Conservation (phyloP, 1,140 invertebrate species). For the Acromyrmex charruanus region DNA sequence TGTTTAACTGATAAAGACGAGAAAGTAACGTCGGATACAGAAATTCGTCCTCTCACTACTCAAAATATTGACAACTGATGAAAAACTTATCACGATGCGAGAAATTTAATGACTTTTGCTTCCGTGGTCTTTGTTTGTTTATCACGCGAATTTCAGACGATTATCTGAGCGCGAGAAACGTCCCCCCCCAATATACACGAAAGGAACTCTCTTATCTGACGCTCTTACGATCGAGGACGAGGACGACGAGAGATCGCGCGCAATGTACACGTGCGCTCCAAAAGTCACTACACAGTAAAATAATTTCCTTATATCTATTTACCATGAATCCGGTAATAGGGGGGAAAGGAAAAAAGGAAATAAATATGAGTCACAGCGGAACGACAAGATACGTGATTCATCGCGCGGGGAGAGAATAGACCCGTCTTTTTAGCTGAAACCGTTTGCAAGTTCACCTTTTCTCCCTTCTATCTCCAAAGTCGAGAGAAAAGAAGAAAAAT, state of each 20-base stretch:
- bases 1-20: neutral
- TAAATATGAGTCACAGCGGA: slow-evolving; percentile 43
- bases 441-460: no score
- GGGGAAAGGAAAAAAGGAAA: neutral
- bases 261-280: neutral
- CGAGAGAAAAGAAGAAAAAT: no score
- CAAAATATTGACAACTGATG: neutral
- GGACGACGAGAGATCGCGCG: slow-evolving; percentile 16
- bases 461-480: no score
- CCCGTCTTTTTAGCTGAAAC: no score
- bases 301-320: slow-evolving; percentile 48
- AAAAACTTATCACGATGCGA: neutral
- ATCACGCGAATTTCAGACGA: neutral
- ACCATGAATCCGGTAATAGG: neutral
- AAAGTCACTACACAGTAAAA: slow-evolving; percentile 18
- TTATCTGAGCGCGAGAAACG: neutral
- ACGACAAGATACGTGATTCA: slow-evolving; percentile 39
- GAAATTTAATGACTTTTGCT: neutral
- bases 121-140: slow-evolving; percentile 20
- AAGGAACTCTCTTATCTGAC: neutral
- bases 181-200: no score
- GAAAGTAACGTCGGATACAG: neutral
- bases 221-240: slow-evolving; percentile 20
- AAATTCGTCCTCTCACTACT: neutral
- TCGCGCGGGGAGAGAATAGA: neutral